Conservation (phyloP, 2,113 vertebrate genomes). For the Rhynchomys soricoides region DNA sequence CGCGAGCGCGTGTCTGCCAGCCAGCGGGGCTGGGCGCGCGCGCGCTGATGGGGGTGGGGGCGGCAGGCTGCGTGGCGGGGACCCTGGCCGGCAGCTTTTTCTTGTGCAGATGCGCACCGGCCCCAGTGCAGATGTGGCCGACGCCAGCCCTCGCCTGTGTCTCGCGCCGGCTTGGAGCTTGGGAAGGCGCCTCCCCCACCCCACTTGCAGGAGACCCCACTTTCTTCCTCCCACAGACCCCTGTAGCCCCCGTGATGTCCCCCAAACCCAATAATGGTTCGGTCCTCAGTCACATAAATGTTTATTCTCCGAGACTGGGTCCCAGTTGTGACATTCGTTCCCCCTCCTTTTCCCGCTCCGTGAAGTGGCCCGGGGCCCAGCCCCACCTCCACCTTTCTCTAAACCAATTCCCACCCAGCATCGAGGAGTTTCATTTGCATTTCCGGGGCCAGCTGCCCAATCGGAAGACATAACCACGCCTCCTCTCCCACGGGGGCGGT, state of each 20-base stretch:
- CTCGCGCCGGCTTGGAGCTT: neutral
- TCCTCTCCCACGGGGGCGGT: constrained; percentile 49
- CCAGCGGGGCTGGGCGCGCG: constrained; percentile 57
- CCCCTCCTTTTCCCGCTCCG: constrained; percentile 10
- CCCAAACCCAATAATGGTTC: constrained; percentile 75
- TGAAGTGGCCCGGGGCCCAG: constrained; percentile 58
- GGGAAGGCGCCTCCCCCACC: constrained; percentile 64
- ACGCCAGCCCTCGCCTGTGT: constrained; percentile 13
- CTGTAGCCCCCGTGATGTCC: constrained; percentile 53
- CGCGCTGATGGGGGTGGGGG: constrained; percentile 27
- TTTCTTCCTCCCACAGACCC: constrained; percentile 38
- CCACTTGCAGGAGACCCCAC: constrained; percentile 68
- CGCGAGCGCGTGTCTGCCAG: constrained; percentile 62
- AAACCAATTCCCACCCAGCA: constrained; percentile 49
- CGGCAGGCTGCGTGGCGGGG: neutral
- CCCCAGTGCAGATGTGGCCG: constrained; percentile 51
- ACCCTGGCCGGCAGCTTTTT: constrained; percentile 10
- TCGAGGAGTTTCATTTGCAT: constrained; percentile 67
- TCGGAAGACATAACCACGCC: neutral
- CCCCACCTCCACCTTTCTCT: neutral
- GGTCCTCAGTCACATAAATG: constrained; percentile 69
- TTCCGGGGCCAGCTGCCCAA: constrained; percentile 63
- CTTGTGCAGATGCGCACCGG: constrained; percentile 29
- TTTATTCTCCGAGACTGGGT: constrained; percentile 72
- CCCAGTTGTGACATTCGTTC: constrained; percentile 45